These are phyloP conservation scores for Bicyclus anynana DNA, from an alignment of 1,140 invertebrate genomes.

Conservation along the genomic window DNA sequence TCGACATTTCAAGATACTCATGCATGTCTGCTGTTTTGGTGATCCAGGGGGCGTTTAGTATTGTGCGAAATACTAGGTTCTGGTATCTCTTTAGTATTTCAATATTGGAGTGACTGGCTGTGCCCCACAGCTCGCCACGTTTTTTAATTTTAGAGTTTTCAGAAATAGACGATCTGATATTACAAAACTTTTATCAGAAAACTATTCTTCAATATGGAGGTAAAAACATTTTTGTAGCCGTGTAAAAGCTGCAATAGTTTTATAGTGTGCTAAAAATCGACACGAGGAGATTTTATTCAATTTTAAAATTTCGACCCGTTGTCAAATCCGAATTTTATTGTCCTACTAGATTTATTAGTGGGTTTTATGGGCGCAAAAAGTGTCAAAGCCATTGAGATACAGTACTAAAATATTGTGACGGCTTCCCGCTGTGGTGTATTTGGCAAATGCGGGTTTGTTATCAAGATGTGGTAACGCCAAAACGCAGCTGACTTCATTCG, in stretches of 20 bases:
- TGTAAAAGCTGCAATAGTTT: neutral
- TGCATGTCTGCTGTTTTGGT: no score
- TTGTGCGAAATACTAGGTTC: no score
- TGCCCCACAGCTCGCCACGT: no score
- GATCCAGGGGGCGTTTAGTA: no score
- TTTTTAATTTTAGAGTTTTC: no score
- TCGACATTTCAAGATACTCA: no score
- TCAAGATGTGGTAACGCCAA: constrained; percentile 55
- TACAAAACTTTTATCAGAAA: neutral
- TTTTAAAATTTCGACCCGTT: neutral
- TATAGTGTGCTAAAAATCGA: neutral
- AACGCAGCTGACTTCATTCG: constrained; percentile 51
- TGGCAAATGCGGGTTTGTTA: constrained; percentile 72
- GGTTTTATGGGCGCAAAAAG: constrained; percentile 36
- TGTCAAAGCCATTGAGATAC: constrained; percentile 25
- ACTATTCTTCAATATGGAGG: neutral
- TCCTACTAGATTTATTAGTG: constrained; percentile 17
- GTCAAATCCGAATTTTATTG: constrained; percentile 1
- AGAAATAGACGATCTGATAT: no score
- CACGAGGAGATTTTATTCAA: neutral
- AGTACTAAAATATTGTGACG: constrained; percentile 75
- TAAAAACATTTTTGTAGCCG: neutral
- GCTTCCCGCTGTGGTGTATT: constrained; percentile 66
- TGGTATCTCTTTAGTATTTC: no score
- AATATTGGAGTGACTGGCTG: no score